Conservation (phyloP, 2,888 invertebrate genomes). For the Mylabris sibirica region DNA sequence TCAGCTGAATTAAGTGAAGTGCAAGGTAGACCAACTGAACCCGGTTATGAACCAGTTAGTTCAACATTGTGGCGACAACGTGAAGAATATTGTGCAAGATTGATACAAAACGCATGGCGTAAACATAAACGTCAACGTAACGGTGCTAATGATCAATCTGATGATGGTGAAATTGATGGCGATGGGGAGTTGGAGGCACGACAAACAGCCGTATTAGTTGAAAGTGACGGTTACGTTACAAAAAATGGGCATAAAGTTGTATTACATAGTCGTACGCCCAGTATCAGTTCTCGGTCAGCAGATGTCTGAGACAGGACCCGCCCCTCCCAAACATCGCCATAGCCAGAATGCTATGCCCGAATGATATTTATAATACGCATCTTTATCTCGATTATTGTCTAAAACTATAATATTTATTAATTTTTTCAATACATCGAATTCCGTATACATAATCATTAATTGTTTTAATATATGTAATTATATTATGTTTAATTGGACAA, state of each 20-base stretch:
- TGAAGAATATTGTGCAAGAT: conserved; percentile 94
- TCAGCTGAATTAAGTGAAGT: conserved; percentile 87
- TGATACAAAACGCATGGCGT: conserved; percentile 95
- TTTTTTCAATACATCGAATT: conserved; percentile 41
- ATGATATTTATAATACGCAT: conserved; percentile 44
- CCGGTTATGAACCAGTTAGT: conserved; percentile 92
- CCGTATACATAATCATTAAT: conserved; percentile 35
- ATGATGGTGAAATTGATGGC: conserved; percentile 62
- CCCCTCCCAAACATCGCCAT: conserved; percentile 69
- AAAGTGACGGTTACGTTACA: conserved; percentile 82
- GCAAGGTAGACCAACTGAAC: conserved; percentile 82
- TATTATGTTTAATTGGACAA: conserved; percentile 38
- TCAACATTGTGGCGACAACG: conserved; percentile 95
- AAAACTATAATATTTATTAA: conserved; percentile 32
- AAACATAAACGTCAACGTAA: conserved; percentile 79
- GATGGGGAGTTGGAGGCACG: conserved; percentile 59
- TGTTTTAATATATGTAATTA: conserved; percentile 37
- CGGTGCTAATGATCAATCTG: conserved; percentile 66
- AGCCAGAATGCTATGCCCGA: conserved; percentile 49
- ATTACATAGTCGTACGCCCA: conserved; percentile 86
- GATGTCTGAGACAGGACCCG: conserved; percentile 84
- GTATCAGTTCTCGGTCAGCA: conserved; percentile 81
- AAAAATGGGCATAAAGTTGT: conserved; percentile 91
- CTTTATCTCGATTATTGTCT: conserved; percentile 50
- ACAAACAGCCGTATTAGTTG: conserved; percentile 86